A percentile compares a stretch with the other conserved stretches of the same genome.
Conservation (phyloP, 2,113 vertebrate genomes). For the Perognathus longimembris region DNA sequence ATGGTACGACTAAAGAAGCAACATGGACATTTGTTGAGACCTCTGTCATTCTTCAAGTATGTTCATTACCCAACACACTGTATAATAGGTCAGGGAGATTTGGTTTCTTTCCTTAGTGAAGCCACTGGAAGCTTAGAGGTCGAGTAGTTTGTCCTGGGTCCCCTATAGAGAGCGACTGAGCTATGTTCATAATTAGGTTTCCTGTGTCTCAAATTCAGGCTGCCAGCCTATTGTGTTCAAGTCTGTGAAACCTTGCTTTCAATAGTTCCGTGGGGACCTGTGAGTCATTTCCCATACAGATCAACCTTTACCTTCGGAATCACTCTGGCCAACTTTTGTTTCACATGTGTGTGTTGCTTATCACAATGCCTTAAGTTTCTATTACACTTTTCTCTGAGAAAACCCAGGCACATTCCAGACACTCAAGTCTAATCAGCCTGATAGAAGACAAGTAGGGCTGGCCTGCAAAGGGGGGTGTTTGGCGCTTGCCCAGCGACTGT, state of each 20-base stretch:
- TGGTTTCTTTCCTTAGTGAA: background rate
- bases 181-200: background rate
- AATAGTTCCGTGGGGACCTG: background rate
- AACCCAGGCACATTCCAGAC: constrained; percentile 69
- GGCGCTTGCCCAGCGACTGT: background rate
- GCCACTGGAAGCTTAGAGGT: background rate
- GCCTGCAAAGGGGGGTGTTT: background rate
- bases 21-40: background rate
- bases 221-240: constrained; percentile 4
- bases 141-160: background rate
- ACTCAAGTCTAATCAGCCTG: constrained; percentile 52
- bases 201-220: constrained; percentile 25
- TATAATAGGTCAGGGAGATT: background rate
- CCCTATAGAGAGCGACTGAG: background rate
- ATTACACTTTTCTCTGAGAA: constrained; percentile 60
- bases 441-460: background rate
- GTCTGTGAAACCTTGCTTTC: background rate
- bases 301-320: constrained; percentile 4
- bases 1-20: background rate
- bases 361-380: constrained; percentile 39
- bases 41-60: background rate
- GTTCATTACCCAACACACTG: background rate
- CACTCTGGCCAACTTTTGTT: background rate
- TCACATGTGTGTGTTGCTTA: constrained; percentile 23
- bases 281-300: constrained; percentile 60